These are phyloP conservation scores for Phenganax stokvisi DNA, from an alignment of 92 coral and sea anemone genomes.

Conservation along the genomic window DNA sequence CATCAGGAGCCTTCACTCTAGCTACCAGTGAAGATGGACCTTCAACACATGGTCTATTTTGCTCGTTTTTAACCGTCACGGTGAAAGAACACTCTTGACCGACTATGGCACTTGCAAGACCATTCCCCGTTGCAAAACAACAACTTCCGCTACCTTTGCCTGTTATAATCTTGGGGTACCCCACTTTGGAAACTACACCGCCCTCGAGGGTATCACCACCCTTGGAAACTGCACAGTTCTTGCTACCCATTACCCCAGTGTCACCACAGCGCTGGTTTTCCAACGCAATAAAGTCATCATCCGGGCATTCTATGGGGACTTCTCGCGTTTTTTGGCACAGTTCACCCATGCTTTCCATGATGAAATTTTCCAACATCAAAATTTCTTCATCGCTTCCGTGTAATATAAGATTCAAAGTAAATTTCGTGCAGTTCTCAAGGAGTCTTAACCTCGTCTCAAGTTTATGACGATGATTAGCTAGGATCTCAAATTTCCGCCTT, in stretches of 20 bases:
- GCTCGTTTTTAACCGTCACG: slow-evolving; percentile 22
- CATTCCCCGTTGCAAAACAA: slow-evolving; percentile 38
- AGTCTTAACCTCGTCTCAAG: slow-evolving; percentile 31
- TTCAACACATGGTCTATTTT: slow-evolving; percentile 18
- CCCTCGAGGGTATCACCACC: not conserved
- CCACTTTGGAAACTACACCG: not conserved
- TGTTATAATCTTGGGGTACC: not conserved
- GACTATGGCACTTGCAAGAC: slow-evolving; percentile 4
- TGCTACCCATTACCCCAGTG: too few relatives aligned
- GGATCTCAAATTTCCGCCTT: slow-evolving; percentile 12
- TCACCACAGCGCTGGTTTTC: not conserved
- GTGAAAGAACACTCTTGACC: slow-evolving; percentile 24
- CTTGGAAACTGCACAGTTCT: too few relatives aligned
- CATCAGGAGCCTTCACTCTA: slow-evolving; percentile 21
- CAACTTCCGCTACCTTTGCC: slow-evolving; percentile 24
- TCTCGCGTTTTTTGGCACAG: slow-evolving; percentile 40
- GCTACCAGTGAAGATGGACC: slow-evolving; percentile 18
- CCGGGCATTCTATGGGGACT: slow-evolving; percentile 31
- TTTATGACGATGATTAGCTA: slow-evolving; percentile 11
- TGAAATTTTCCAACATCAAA: slow-evolving; percentile 24
- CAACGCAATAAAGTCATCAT: slow-evolving; percentile 12
- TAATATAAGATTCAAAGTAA: slow-evolving; percentile 14
- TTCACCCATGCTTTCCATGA: slow-evolving; percentile 34
- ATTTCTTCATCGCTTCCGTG: slow-evolving; percentile 31
- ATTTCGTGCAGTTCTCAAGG: slow-evolving; percentile 24